Conservation (phyloP, 2,113 vertebrate genomes). For the Pungitius pungitius region DNA sequence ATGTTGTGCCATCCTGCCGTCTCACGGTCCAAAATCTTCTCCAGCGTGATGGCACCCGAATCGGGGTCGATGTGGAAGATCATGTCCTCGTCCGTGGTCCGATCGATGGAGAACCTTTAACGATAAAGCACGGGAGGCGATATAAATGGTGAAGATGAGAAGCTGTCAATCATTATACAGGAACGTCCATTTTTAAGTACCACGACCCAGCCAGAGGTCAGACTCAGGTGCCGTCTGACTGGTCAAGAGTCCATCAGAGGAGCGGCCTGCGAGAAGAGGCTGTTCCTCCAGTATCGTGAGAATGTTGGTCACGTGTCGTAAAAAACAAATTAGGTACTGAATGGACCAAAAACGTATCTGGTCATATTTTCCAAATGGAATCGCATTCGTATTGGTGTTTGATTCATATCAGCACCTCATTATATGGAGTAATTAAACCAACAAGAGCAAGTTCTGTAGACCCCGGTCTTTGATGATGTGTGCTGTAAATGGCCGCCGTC, state of each 20-base stretch:
- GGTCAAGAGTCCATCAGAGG: too few species aligned
- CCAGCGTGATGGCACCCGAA: constrained; percentile 90
- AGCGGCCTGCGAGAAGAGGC: too few species aligned
- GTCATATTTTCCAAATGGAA: background rate
- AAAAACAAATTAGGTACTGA: too few species aligned
- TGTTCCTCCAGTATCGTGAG: too few species aligned
- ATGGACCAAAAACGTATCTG: background rate
- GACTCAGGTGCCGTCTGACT: too few species aligned
- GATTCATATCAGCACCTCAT: background rate
- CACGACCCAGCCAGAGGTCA: too few species aligned
- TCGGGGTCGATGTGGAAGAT: constrained; percentile 94
- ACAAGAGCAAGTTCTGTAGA: background rate
- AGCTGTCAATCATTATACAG: background rate
- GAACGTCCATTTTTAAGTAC: background rate
- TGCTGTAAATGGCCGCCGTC: background rate
- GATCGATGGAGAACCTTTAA: constrained; percentile 92
- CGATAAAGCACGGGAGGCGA: constrained; percentile 3
- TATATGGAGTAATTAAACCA: background rate
- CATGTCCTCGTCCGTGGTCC: constrained; percentile 86
- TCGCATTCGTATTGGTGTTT: background rate
- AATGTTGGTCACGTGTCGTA: too few species aligned
- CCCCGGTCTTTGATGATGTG: background rate
- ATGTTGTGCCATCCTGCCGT: constrained; percentile 98
- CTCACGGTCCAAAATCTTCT: constrained; percentile 93
- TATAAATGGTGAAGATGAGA: background rate